These are phyloP conservation scores for Maconellicoccus hirsutus DNA, from an alignment of 1,140 invertebrate species.

Conservation along the genomic window DNA sequence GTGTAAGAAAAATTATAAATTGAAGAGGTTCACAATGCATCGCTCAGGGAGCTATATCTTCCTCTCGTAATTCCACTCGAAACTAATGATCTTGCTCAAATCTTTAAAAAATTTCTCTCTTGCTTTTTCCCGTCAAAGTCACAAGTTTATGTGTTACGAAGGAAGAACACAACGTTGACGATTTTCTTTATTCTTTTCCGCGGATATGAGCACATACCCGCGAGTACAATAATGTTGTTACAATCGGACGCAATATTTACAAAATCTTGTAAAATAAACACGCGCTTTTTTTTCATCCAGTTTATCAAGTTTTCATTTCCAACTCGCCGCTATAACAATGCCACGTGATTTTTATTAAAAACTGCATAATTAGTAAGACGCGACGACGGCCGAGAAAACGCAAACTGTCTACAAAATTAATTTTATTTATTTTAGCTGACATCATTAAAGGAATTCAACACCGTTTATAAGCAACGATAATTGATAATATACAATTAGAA, in stretches of 20 bases:
- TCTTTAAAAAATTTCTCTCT: too few relatives aligned
- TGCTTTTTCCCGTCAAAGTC: too few relatives aligned
- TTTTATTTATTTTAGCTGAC: background rate
- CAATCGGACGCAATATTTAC: background rate
- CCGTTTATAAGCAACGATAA: background rate
- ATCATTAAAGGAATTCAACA: background rate
- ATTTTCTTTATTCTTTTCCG: too few relatives aligned
- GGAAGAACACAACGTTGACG: too few relatives aligned
- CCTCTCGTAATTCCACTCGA: too few relatives aligned
- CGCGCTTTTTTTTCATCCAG: background rate
- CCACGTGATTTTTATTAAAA: conserved; percentile 5
- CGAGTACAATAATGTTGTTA: background rate
- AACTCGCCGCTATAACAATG: background rate
- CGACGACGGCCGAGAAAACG: background rate
- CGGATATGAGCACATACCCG: too few relatives aligned
- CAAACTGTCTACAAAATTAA: background rate
- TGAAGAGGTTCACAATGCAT: too few relatives aligned
- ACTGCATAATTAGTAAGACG: background rate
- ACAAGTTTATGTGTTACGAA: too few relatives aligned
- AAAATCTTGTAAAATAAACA: background rate
- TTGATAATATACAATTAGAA: too few relatives aligned
- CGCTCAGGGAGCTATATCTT: too few relatives aligned
- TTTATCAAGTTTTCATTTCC: background rate
- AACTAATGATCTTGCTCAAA: too few relatives aligned
- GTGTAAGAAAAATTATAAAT: too few relatives aligned